phyloP scores from a whole-genome alignment of 2,888 invertebrate species.

The Caenorhabditis auriculariae region DNA sequence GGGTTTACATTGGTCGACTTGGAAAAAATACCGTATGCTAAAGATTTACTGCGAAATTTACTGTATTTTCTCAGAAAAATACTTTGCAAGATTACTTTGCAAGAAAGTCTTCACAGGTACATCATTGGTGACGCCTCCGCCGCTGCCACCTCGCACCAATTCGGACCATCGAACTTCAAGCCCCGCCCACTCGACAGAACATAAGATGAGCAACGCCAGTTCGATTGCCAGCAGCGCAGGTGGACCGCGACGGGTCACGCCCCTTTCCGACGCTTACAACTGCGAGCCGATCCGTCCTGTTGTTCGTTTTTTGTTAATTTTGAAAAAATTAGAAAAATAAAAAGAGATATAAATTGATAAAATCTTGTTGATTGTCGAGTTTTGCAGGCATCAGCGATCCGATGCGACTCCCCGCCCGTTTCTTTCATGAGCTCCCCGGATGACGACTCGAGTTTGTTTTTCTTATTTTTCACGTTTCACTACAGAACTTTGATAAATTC shows the following conservation, averaged over 20 bases:
- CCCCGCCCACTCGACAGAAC: slow-evolving; percentile 4
- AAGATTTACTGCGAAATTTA: no score
- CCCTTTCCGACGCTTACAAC: background rate
- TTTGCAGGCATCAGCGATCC: slow-evolving; percentile 1
- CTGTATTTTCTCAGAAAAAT: no score
- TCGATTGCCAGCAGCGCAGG: slow-evolving; percentile 16
- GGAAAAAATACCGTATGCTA: no score
- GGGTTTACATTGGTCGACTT: no score
- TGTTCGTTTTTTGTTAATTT: background rate
- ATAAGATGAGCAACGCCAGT: slow-evolving; percentile 21
- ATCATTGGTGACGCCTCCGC: slow-evolving; percentile 36
- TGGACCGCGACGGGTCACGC: slow-evolving; percentile 17
- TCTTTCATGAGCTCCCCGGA: slow-evolving; percentile 59
- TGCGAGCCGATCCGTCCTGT: background rate
- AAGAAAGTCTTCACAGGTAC: no score
- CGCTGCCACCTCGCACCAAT: slow-evolving; percentile 20
- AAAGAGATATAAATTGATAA: slow-evolving; percentile 6
- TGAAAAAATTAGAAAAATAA: slow-evolving; percentile 2
- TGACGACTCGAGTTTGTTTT: slow-evolving; percentile 57
- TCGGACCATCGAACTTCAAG: slow-evolving; percentile 15
- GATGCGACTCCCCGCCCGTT: slow-evolving; percentile 28
- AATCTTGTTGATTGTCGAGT: background rate
- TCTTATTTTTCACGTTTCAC: background rate
- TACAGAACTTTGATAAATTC: no score
- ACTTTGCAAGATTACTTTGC: no score